Conservation (phyloP, 2,113 vertebrate genomes). For the Paedocypris sp. region DNA sequence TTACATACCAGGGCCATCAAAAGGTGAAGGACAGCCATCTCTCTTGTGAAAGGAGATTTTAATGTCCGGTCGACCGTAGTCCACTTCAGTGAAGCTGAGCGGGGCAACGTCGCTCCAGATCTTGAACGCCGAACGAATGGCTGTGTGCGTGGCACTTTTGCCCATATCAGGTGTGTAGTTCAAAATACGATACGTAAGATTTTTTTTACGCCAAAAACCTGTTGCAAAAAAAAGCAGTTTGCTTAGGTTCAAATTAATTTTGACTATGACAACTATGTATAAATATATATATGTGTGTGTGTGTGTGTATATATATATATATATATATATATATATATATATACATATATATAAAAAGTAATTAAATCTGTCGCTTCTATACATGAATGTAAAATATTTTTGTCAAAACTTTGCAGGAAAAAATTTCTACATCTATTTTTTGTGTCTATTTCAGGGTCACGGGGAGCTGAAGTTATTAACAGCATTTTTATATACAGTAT, state of each 20-base stretch:
- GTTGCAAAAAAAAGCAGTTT: neutral
- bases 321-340: too few species aligned
- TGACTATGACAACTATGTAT: too few species aligned
- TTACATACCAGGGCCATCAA: slow-evolving; percentile 57
- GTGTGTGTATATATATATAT: too few species aligned
- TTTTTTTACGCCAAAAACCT: slow-evolving; percentile 75
- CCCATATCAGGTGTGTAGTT: slow-evolving; percentile 69
- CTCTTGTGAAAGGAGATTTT: slow-evolving; percentile 68
- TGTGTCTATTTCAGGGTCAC: too few species aligned
- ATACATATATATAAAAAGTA: too few species aligned
- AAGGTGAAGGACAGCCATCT: slow-evolving; percentile 49
- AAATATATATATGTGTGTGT: too few species aligned
- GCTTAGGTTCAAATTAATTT: too few species aligned
- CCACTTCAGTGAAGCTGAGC: slow-evolving; percentile 68
- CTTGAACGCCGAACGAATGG: slow-evolving; percentile 65
- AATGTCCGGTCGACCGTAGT: slow-evolving; percentile 66
- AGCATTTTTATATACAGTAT: neutral
- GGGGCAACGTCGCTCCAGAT: slow-evolving; percentile 71
- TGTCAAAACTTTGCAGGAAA: too few species aligned
- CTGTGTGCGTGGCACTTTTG: slow-evolving; percentile 42
- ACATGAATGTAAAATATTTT: too few species aligned
- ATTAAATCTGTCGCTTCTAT: too few species aligned
- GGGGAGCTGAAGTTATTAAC: neutral
- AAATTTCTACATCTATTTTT: too few species aligned
- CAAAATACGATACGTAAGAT: slow-evolving; percentile 70